These are phyloP conservation scores for Hylia prasina DNA, from an alignment of 2,113 vertebrate species.

Conservation along the genomic window DNA sequence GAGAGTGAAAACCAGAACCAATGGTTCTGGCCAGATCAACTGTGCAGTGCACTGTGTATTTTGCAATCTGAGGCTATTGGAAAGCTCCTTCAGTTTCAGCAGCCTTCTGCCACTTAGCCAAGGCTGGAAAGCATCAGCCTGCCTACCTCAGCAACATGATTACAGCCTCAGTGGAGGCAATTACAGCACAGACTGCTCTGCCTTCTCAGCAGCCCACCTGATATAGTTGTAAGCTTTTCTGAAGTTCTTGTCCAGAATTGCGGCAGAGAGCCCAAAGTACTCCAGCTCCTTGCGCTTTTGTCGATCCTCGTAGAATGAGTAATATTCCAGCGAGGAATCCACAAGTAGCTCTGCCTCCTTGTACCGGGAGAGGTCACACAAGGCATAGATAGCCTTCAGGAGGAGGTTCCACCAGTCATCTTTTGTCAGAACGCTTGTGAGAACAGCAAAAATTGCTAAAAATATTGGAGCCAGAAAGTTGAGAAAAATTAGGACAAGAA, in stretches of 20 bases:
- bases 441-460: slow-evolving; percentile 78
- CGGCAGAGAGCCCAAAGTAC: slow-evolving; percentile 91
- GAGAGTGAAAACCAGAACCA: not conserved
- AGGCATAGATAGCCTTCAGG: slow-evolving; percentile 81
- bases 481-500: not conserved
- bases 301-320: slow-evolving; percentile 93
- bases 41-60: too few relatives aligned
- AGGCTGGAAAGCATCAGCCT: not conserved
- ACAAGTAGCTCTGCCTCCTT: slow-evolving; percentile 91
- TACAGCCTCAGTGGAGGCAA: not conserved
- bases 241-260: slow-evolving; percentile 91
- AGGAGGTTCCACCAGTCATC: slow-evolving; percentile 98
- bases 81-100: not conserved
- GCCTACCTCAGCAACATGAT: not conserved
- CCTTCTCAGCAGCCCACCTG: slow-evolving; percentile 72
- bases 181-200: not conserved
- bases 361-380: slow-evolving; percentile 86
- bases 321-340: slow-evolving; percentile 94
- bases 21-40: not conserved
- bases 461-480: not conserved
- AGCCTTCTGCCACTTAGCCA: not conserved
- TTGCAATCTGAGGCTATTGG: not conserved
- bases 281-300: slow-evolving; percentile 92
- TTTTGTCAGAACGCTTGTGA: slow-evolving; percentile 88
- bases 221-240: slow-evolving; percentile 96